A percentile compares a stretch with the other conserved stretches of the same genome.
Evolutionary conservation across 2,797 vertebrate species (phyloP).

Genomic region (Garrulus glandarius): DNA sequence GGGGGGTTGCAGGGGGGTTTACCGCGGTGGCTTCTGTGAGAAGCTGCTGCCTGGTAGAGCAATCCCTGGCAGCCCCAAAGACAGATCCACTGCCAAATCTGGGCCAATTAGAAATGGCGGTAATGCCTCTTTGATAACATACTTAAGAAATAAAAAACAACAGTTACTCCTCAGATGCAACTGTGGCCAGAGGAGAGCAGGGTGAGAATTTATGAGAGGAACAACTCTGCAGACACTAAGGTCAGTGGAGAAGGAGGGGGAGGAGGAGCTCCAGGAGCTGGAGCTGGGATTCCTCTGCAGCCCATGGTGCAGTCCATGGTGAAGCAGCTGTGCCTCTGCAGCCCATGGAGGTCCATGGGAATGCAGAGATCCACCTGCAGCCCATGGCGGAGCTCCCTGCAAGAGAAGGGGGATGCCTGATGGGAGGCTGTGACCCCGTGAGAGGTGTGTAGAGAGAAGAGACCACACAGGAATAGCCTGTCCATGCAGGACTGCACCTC

Average conservation of each 20-base stretch:
- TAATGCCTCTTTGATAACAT: background rate
- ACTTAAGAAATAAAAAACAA: too few species aligned
- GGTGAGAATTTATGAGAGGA: background rate
- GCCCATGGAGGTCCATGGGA: background rate
- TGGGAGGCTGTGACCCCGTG: background rate
- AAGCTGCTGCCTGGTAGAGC: background rate
- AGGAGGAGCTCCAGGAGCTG: rapidly evolving
- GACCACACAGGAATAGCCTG: background rate
- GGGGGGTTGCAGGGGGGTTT: background rate
- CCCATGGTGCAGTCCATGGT: rapidly evolving
- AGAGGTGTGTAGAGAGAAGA: background rate
- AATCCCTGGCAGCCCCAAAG: background rate
- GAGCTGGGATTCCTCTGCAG: background rate
- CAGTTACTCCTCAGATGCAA: too few species aligned
- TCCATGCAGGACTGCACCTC: background rate
- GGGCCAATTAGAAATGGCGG: background rate
- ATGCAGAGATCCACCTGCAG: background rate
- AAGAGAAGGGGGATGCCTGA: background rate
- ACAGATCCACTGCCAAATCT: background rate
- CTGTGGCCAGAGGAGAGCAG: background rate
- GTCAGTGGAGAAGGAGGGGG: background rate
- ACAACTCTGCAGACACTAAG: too few species aligned
- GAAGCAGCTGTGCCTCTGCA: background rate
- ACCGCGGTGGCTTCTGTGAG: background rate
- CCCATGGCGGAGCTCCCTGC: rapidly evolving